Evolutionary conservation across 2,888 invertebrate genomes (phyloP).

Genomic region (Heteropelma amictum): DNA sequence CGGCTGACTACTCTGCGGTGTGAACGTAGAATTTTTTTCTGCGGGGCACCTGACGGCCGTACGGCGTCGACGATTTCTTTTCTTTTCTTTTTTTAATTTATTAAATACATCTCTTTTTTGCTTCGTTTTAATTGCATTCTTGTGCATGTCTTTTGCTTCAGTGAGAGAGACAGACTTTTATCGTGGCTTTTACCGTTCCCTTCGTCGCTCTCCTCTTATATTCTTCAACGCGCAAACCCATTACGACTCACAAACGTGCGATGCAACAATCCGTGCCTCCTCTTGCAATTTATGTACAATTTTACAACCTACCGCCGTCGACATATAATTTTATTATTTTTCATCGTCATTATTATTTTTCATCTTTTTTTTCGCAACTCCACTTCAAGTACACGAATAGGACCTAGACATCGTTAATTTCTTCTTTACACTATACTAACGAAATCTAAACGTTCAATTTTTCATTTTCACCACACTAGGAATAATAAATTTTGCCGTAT

Average conservation of each 20-base stretch:
- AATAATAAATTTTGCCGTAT: constrained; percentile 78
- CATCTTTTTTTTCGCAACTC: constrained; percentile 59
- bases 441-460: constrained; percentile 78
- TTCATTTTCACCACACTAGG: constrained; percentile 77
- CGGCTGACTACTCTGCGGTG: constrained; percentile 66
- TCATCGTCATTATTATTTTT: constrained; percentile 46
- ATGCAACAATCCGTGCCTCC: constrained; percentile 78
- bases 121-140: constrained; percentile 36
- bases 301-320: constrained; percentile 79
- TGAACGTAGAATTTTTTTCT: constrained; percentile 63
- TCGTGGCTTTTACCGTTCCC: background rate
- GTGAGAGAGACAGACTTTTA: constrained; percentile 65
- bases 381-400: constrained; percentile 77
- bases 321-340: constrained; percentile 75
- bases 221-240: constrained; percentile 58
- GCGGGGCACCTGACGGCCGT: constrained; percentile 59
- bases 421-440: constrained; percentile 77
- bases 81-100: constrained; percentile 18
- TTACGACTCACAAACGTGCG: constrained; percentile 70
- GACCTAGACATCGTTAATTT: constrained; percentile 78
- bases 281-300: constrained; percentile 82
- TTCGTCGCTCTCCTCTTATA: background rate
- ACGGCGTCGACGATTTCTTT: constrained; percentile 59
- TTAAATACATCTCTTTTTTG: constrained; percentile 36
- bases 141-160: constrained; percentile 55